Evolutionary conservation across 2,888 invertebrate species (phyloP), one percentile per base, ranked within the genome.

Genomic region (Eudemis profundana): DNA sequence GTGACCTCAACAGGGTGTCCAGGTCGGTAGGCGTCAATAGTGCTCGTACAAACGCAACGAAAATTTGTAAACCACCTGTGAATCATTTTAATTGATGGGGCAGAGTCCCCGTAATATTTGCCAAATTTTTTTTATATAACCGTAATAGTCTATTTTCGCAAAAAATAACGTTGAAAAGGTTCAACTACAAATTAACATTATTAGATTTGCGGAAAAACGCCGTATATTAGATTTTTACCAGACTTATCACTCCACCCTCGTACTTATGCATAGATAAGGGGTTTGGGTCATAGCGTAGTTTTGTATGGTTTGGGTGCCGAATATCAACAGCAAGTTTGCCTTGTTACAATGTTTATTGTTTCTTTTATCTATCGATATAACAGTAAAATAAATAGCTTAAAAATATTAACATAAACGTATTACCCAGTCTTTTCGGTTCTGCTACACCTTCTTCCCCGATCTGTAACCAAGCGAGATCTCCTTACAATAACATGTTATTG

Each of bases 361-460:
- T 46, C 12, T 12, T 4, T n/a, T 21, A 21, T 46, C 46, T 5
- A n/a, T 46, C 8, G 33, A 8, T 33, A 33, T 33, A 33, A 33
- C 33, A 19, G 12, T 12, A 10, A 4, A 21, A 46, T 21, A 40
- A 15, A 40, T 40, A 15, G 15, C n/a, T n/a, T 15, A 15, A 40
- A 19, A 21, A 14, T 10, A 21, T 7, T 15, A 19, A 29, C 33
- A 27, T 38, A 40, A 33, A 40, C 12, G 7, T 4, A 12, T 49
- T 33, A 44, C 54, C 60, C 50, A 33, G 61, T 36, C 12, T 64
- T 49, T 21, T 42, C 33, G 27, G 21, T 21, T 40, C 21, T 21
- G 36, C 76, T 68, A 83, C n/a, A 86, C 84, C 70, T 84, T 84
- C 71, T 86, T 87, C 21, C 84, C 84, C 14, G 79, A 79, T 66